Evolutionary conservation across 2,888 invertebrate genomes (phyloP).

Genomic region (Mystacides longicornis): DNA sequence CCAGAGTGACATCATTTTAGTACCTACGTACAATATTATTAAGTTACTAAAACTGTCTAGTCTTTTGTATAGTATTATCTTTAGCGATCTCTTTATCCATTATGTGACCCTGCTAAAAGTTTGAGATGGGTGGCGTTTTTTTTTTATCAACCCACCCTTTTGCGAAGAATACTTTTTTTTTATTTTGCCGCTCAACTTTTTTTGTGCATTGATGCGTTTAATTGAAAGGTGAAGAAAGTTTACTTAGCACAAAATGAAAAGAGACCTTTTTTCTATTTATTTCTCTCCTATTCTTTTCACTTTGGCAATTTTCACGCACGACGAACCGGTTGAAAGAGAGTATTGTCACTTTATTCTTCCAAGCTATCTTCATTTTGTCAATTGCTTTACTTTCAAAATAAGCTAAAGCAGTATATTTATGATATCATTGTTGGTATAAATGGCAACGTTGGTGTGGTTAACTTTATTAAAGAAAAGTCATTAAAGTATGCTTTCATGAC

Average conservation of each 20-base stretch:
- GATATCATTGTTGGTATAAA: no score
- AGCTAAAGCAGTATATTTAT: no score
- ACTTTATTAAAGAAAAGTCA: no score
- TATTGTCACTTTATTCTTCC: no score
- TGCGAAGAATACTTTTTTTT: neutral
- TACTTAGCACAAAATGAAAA: slow-evolving; percentile 4
- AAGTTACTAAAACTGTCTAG: no score
- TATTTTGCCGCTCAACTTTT: slow-evolving; percentile 2
- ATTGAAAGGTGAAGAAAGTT: slow-evolving; percentile 17
- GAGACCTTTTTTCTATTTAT: neutral
- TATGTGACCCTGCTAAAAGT: slow-evolving; percentile 18
- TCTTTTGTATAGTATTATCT: slow-evolving; percentile 1
- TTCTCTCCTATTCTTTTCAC: neutral
- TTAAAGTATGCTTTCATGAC: no score
- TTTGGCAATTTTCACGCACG: neutral
- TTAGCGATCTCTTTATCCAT: slow-evolving; percentile 21
- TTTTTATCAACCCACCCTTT: slow-evolving; percentile 6
- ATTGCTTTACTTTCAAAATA: no score
- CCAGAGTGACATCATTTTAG: slow-evolving; percentile 11
- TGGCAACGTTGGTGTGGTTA: no score
- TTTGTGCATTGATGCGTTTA: slow-evolving; percentile 15
- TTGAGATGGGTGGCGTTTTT: slow-evolving; percentile 6
- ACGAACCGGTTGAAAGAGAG: no score
- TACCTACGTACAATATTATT: no score
- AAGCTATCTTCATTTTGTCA: no score